These are phyloP conservation scores for Plebejus argus DNA, from an alignment of 2,888 invertebrate species.

Conservation along the genomic window DNA sequence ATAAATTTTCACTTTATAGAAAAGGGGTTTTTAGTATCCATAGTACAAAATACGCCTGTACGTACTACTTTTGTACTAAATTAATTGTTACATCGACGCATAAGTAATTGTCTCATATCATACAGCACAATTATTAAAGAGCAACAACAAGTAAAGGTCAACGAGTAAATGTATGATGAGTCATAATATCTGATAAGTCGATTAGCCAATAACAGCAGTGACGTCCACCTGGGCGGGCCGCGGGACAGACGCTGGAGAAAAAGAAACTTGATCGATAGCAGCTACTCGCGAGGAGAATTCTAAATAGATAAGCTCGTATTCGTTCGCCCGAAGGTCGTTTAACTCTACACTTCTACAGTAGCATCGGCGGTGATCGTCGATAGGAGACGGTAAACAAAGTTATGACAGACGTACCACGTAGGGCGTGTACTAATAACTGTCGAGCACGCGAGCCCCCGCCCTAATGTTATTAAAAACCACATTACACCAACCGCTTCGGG, in stretches of 20 bases:
- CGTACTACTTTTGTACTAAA: background rate
- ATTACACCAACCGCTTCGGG: constrained; percentile 36
- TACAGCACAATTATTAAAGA: background rate
- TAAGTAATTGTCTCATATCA: background rate
- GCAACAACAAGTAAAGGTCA: background rate
- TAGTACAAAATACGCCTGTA: background rate
- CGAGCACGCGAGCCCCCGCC: constrained; percentile 71
- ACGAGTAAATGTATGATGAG: constrained; percentile 23
- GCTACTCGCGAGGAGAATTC: background rate
- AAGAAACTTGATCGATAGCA: background rate
- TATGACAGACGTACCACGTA: constrained; percentile 46
- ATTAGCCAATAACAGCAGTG: background rate
- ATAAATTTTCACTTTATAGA: too few species aligned
- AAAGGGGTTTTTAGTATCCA: background rate
- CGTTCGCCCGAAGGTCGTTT: background rate
- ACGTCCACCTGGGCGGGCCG: background rate
- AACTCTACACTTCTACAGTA: constrained; percentile 5
- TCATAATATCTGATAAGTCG: constrained; percentile 12
- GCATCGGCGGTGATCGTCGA: background rate
- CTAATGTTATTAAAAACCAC: constrained; percentile 48
- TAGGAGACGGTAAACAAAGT: constrained; percentile 36
- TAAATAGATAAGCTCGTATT: background rate
- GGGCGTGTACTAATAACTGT: constrained; percentile 72
- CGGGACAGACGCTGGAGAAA: background rate
- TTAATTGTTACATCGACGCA: background rate